A percentile compares a stretch with the other conserved stretches of the same genome.
Conservation (phyloP, 2,888 invertebrate genomes). For the Leucophenga montana region DNA sequence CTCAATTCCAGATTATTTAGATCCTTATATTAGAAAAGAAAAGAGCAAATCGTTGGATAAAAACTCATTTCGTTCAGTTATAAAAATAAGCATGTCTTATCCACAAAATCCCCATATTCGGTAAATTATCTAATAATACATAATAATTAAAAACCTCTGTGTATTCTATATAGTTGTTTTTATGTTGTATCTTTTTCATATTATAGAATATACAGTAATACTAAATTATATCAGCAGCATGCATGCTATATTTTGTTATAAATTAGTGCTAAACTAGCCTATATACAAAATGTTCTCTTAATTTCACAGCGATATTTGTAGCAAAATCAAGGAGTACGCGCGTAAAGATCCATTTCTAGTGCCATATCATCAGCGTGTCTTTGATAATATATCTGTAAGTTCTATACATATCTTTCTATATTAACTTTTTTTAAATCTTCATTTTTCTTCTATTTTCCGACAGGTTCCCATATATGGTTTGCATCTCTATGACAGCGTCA, state of each 20-base stretch:
- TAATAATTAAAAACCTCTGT: too few relatives aligned
- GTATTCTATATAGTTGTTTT: not conserved
- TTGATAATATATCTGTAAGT: constrained; percentile 79
- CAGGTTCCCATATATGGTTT: constrained; percentile 88
- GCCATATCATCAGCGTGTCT: constrained; percentile 84
- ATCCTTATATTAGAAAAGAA: constrained; percentile 78
- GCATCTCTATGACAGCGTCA: constrained; percentile 90
- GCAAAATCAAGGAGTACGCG: constrained; percentile 81
- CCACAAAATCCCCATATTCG: constrained; percentile 83
- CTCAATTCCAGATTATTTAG: constrained; percentile 79
- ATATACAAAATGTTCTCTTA: not conserved
- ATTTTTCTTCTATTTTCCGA: constrained; percentile 5
- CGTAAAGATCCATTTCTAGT: constrained; percentile 84
- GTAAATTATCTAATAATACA: constrained; percentile 74
- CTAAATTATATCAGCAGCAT: too few relatives aligned
- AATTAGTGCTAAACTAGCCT: not conserved
- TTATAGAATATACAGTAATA: not conserved
- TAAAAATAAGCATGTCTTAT: constrained; percentile 85
- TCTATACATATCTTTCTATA: not conserved
- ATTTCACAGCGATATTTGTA: constrained; percentile 78
- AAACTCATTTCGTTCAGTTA: constrained; percentile 84
- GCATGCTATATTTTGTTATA: too few relatives aligned
- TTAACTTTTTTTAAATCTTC: not conserved
- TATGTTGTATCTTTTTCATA: not conserved
- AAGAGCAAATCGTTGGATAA: constrained; percentile 76